Conservation (phyloP, 2,888 invertebrate genomes). For the Pheosia tremula region DNA sequence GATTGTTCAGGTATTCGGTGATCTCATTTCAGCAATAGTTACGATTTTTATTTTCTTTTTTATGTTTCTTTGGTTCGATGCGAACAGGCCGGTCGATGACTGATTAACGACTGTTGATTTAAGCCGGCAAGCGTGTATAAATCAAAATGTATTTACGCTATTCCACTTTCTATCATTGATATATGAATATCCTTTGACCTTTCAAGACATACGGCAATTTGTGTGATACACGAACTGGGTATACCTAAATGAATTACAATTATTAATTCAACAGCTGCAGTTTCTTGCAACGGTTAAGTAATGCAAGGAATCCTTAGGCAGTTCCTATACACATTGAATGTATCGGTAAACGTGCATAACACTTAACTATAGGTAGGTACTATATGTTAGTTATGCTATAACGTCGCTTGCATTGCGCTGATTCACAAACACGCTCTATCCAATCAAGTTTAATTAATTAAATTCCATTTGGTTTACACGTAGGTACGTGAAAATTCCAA, state of each 20-base stretch:
- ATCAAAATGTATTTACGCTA: constrained; percentile 16
- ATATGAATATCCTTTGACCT: not conserved
- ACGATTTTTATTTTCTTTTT: constrained; percentile 19
- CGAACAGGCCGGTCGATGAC: constrained; percentile 21
- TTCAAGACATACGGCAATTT: not conserved
- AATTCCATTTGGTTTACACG: constrained; percentile 17
- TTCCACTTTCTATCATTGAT: not conserved
- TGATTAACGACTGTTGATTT: constrained; percentile 24
- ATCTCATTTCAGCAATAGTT: constrained; percentile 15
- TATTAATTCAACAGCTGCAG: too few species aligned
- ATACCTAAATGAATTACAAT: too few species aligned
- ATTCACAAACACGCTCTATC: constrained; percentile 16
- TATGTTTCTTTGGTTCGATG: constrained; percentile 11
- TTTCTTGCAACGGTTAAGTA: not conserved
- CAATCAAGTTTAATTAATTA: constrained; percentile 24
- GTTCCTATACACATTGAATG: not conserved
- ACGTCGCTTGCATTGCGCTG: constrained; percentile 13
- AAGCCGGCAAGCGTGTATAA: constrained; percentile 11
- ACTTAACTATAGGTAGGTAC: constrained; percentile 9
- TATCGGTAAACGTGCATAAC: not conserved
- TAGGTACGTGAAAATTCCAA: not conserved
- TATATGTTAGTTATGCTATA: constrained; percentile 17
- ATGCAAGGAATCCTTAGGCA: constrained; percentile 2
- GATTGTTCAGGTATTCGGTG: constrained; percentile 10
- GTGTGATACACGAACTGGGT: not conserved